phyloP scores from a whole-genome alignment of 2,797 vertebrate species.

The Amblyraja radiata region DNA sequence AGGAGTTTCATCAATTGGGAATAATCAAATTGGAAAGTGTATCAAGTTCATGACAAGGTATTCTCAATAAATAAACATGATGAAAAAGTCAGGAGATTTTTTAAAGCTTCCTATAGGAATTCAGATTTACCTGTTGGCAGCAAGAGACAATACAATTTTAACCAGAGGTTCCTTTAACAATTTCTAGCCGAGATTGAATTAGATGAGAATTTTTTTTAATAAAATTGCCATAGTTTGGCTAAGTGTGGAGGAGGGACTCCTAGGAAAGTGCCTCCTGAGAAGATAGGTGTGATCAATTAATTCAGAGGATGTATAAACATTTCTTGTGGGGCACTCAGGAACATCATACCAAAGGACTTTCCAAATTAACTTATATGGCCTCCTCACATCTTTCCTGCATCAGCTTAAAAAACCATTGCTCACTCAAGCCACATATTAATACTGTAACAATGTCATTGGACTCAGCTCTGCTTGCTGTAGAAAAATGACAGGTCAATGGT shows the following conservation, averaged over 20 bases:
- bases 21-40: neutral
- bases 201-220: neutral
- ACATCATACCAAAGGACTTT: neutral
- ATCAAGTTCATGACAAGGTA: neutral
- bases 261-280: neutral
- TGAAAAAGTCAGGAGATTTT: neutral
- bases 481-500: neutral
- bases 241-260: neutral
- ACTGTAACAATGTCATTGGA: neutral
- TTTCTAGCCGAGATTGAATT: neutral
- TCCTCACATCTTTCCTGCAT: neutral
- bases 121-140: neutral
- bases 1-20: neutral
- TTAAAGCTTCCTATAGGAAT: neutral
- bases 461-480: neutral
- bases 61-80: neutral
- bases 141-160: neutral
- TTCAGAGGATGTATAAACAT: neutral
- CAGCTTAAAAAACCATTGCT: neutral
- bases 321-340: neutral
- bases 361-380: neutral
- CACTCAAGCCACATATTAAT: neutral
- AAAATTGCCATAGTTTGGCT: neutral
- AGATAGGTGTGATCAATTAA: no score
- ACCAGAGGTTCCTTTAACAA: neutral